Percentiles rank a stretch among this genome's conserved stretches.
These are phyloP conservation scores for Sapayoa aenigma DNA, from an alignment of 2,113 vertebrate genomes.

Conservation along the genomic window DNA sequence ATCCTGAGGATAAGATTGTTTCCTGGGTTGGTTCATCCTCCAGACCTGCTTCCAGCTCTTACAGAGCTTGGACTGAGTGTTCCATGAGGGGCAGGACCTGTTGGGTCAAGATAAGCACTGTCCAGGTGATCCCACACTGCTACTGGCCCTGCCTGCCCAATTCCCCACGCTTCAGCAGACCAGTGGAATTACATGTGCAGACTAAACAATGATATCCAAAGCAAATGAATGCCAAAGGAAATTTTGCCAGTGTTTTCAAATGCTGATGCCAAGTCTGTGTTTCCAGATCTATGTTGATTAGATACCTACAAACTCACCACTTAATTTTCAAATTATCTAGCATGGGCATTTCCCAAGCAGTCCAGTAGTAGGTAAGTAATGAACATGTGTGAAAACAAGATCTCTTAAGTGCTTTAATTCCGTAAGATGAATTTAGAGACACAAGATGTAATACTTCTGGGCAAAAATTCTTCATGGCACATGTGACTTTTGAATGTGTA, in stretches of 20 bases:
- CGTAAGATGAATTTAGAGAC: not conserved
- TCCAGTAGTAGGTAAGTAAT: not conserved
- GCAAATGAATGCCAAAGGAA: not conserved
- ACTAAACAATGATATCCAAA: not conserved
- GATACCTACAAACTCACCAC: not conserved
- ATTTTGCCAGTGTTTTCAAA: not conserved
- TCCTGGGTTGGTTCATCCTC: not conserved
- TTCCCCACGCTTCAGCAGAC: not conserved
- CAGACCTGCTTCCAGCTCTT: not conserved
- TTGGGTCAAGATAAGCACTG: not conserved
- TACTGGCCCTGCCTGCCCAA: not conserved
- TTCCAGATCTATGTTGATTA: not conserved
- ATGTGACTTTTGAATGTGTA: not conserved
- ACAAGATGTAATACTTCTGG: not conserved
- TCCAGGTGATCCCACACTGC: not conserved
- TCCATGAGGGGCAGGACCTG: not conserved
- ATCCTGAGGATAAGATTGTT: not conserved
- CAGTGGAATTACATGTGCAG: not conserved
- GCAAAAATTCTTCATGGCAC: not conserved
- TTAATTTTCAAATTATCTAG: constrained; percentile 12
- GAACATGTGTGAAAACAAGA: not conserved
- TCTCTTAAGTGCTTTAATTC: not conserved
- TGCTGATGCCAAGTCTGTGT: not conserved
- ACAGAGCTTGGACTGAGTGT: fast-evolving
- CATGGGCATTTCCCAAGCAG: not conserved